A percentile compares a stretch with the other conserved stretches of the same genome.
phyloP scores from a whole-genome alignment of 2,113 vertebrate genomes.

The Alaudala cheleensis region DNA sequence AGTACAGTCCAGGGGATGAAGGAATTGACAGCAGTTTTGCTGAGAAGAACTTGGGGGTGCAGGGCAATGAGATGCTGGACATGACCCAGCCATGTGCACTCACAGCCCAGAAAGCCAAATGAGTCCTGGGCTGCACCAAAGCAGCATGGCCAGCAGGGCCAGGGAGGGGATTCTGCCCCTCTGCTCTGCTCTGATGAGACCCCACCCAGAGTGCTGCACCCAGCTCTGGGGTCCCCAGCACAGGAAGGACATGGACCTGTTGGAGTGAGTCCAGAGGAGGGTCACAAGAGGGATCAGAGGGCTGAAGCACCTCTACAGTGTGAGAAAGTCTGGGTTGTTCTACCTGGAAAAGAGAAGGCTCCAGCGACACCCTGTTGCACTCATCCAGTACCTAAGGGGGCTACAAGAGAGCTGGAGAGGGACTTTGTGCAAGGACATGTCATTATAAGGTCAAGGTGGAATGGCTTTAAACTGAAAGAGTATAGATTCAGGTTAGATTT shows the following conservation, averaged over 20 bases:
- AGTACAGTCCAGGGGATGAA: background rate
- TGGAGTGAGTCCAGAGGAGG: background rate
- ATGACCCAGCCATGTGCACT: fast-evolving
- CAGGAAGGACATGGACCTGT: fast-evolving
- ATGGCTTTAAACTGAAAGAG: background rate
- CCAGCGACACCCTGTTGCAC: background rate
- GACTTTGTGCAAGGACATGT: background rate
- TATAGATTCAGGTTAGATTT: background rate
- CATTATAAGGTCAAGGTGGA: background rate
- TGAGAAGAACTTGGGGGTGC: background rate
- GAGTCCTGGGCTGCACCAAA: background rate
- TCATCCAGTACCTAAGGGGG: background rate
- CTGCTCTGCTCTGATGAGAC: background rate
- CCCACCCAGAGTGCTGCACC: background rate
- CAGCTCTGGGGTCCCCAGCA: background rate
- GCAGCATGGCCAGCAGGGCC: fast-evolving
- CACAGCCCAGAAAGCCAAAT: background rate
- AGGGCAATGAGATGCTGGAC: background rate
- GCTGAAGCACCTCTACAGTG: background rate
- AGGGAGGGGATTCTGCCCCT: background rate
- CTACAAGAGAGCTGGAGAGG: background rate
- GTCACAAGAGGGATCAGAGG: background rate
- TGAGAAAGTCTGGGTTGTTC: background rate
- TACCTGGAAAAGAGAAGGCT: background rate
- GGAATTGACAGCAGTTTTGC: background rate